phyloP scores from a whole-genome alignment of 2,797 vertebrate species.

The Bucorvus abyssinicus region DNA sequence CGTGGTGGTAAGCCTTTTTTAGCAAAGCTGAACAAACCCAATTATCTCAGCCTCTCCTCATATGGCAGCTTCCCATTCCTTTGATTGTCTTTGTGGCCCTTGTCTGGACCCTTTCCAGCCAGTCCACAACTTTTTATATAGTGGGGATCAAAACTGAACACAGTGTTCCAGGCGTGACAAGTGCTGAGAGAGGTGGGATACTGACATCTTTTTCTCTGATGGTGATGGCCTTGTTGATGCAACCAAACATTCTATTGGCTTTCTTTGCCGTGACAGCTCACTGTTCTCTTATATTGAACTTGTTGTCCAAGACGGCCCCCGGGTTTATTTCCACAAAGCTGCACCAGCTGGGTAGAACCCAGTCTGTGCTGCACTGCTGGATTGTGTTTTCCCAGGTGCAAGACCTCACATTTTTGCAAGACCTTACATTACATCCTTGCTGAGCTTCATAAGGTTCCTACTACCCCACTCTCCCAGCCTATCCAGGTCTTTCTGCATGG shows the following conservation, averaged over 20 bases:
- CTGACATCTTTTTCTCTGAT: neutral
- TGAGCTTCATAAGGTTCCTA: neutral
- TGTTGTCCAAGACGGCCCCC: too few relatives aligned
- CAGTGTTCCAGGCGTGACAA: neutral
- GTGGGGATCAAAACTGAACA: neutral
- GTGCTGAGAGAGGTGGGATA: neutral
- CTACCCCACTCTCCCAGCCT: neutral
- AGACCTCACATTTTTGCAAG: neutral
- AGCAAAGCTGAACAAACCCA: neutral
- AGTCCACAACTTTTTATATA: neutral
- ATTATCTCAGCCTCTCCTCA: neutral
- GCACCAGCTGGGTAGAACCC: neutral
- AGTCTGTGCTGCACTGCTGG: neutral
- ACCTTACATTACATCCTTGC: neutral
- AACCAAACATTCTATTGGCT: neutral
- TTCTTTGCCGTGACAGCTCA: neutral
- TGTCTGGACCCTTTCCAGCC: neutral
- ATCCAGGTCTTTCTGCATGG: neutral
- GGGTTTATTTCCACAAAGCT: neutral
- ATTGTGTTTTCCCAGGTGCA: neutral
- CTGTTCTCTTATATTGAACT: neutral
- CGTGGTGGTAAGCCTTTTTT: neutral
- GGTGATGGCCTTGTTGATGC: neutral
- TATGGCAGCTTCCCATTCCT: neutral
- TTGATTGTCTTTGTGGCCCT: neutral